Evolutionary conservation across 2,113 vertebrate species (phyloP).

Genomic region (Neotoma lepida): DNA sequence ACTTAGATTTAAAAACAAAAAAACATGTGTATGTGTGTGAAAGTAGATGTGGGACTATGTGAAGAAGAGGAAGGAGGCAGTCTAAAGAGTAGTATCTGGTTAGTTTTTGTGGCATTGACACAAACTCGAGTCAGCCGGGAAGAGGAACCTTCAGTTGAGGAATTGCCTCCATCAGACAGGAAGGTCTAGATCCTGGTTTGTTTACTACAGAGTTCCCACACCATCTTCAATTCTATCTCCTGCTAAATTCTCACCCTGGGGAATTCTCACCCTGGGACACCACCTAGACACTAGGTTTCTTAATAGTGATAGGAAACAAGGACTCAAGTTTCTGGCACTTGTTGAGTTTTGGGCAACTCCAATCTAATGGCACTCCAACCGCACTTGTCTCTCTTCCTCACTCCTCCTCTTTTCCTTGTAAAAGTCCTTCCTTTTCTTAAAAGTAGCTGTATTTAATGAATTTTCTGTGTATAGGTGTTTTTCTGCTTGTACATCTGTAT

Average conservation of each 20-base stretch:
- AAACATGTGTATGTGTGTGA: neutral
- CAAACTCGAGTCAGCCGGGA: neutral
- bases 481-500: neutral
- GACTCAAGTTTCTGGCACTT: neutral
- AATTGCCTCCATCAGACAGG: neutral
- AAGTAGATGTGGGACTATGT: neutral
- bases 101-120: neutral
- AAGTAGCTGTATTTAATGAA: neutral
- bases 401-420: neutral
- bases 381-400: too few relatives aligned
- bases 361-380: neutral
- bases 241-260: neutral
- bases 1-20: neutral
- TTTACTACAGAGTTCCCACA: neutral
- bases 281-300: neutral
- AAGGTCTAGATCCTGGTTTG: neutral
- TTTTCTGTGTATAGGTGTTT: neutral
- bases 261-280: neutral
- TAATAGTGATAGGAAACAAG: neutral
- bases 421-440: neutral
- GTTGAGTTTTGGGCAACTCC: neutral
- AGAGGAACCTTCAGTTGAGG: neutral
- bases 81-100: too few relatives aligned
- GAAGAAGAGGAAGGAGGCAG: neutral
- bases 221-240: neutral